Evolutionary conservation across 2,888 invertebrate genomes (phyloP).

Genomic region (Paralinhomoeus sp.): DNA sequence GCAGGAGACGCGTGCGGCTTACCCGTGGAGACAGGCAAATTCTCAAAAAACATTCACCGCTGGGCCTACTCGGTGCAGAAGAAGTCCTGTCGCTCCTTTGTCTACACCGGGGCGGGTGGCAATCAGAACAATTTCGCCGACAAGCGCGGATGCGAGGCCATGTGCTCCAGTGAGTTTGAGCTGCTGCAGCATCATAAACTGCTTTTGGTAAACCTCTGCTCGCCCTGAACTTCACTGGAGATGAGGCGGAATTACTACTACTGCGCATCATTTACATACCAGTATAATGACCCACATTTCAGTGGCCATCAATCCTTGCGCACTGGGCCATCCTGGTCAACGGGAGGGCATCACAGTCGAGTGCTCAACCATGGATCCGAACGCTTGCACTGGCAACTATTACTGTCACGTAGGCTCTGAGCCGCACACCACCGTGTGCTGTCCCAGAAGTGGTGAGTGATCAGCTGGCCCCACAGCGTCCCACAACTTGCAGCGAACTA

Average conservation of each 20-base stretch:
- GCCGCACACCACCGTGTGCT: slow-evolving; percentile 5
- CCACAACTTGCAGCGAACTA: no score
- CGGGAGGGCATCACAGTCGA: neutral
- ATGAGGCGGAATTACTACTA: no score
- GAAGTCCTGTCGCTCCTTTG: neutral
- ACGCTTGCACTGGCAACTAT: neutral
- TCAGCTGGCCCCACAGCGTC: neutral
- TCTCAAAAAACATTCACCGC: neutral
- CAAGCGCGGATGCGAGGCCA: neutral
- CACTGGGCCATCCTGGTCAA: neutral
- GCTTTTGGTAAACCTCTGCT: no score
- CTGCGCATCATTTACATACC: no score
- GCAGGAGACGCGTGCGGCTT: neutral
- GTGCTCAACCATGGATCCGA: neutral
- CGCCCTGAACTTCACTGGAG: no score
- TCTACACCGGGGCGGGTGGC: slow-evolving; percentile 1
- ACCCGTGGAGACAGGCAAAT: neutral
- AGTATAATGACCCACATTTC: neutral
- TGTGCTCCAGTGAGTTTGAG: neutral
- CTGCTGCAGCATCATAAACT: no score
- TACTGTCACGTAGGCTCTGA: slow-evolving; percentile 5
- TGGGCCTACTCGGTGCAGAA: neutral
- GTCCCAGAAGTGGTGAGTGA: slow-evolving; percentile 1
- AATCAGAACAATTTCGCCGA: slow-evolving; percentile 3
- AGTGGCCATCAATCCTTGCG: slow-evolving; percentile 3